Conservation (phyloP, 2,113 vertebrate species). For the Clupea harengus region DNA sequence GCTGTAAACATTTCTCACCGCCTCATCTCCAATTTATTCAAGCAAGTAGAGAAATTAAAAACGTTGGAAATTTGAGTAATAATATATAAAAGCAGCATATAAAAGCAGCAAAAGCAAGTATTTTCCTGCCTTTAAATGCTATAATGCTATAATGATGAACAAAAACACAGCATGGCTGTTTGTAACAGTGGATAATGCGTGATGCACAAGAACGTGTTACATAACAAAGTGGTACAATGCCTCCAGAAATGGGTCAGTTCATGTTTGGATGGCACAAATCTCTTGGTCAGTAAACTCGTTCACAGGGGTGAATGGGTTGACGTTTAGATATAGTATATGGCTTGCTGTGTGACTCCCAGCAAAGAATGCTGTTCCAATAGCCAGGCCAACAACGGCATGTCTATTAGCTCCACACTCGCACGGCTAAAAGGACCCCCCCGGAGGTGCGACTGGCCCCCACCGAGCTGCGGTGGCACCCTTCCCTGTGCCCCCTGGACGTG, state of each 20-base stretch:
- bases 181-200: neutral
- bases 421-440: neutral
- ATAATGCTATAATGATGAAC: neutral
- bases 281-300: neutral
- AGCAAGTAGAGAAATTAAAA: neutral
- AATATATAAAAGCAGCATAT: neutral
- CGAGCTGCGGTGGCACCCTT: neutral
- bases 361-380: neutral
- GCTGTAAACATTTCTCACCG: slow-evolving; percentile 35
- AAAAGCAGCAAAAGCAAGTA: neutral
- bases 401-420: neutral
- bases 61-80: neutral
- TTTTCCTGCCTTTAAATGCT: neutral
- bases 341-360: neutral
- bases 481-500: neutral
- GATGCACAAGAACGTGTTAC: neutral
- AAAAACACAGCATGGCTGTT: neutral
- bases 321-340: neutral
- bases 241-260: neutral
- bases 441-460: neutral
- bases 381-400: neutral
- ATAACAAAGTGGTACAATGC: neutral
- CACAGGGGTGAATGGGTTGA: neutral
- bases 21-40: neutral
- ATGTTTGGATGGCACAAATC: neutral